These are phyloP conservation scores for Apteryx mantelli DNA, from an alignment of 2,113 vertebrate species.

Conservation along the genomic window DNA sequence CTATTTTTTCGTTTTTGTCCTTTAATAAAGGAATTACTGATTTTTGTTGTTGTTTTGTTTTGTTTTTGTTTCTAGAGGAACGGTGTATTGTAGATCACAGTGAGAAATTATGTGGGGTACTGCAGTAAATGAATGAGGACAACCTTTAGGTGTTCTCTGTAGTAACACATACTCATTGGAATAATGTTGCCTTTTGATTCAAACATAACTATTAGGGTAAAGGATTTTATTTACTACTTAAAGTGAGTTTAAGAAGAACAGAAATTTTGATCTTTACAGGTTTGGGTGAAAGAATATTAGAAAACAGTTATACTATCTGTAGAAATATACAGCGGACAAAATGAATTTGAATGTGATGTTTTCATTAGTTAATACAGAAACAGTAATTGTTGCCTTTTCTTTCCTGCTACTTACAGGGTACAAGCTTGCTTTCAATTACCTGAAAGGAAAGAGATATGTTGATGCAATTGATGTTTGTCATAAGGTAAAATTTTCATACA, in stretches of 20 bases:
- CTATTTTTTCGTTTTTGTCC: not conserved
- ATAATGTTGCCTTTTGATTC: not conserved
- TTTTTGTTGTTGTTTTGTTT: no score
- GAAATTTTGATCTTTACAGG: not conserved
- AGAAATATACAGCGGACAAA: not conserved
- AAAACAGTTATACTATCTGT: not conserved
- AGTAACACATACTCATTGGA: not conserved
- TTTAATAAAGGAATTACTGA: not conserved
- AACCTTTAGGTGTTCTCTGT: not conserved
- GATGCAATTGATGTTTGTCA: slow-evolving; percentile 95
- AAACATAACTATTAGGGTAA: not conserved
- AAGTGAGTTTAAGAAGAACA: not conserved
- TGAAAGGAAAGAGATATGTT: slow-evolving; percentile 94
- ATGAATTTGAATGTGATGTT: not conserved
- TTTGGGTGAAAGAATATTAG: not conserved
- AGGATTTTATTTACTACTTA: not conserved
- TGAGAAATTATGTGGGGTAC: not conserved
- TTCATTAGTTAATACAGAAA: not conserved
- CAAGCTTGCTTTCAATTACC: slow-evolving; percentile 97
- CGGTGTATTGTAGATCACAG: not conserved
- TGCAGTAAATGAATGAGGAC: not conserved
- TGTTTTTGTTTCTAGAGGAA: not conserved
- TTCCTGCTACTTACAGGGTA: slow-evolving; percentile 83
- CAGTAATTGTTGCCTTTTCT: not conserved
- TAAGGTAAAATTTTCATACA: slow-evolving; percentile 82